Evolutionary conservation across 1,140 invertebrate genomes (phyloP), one percentile per base, ranked within the genome.

Genomic region (Potamilus streckersoni): DNA sequence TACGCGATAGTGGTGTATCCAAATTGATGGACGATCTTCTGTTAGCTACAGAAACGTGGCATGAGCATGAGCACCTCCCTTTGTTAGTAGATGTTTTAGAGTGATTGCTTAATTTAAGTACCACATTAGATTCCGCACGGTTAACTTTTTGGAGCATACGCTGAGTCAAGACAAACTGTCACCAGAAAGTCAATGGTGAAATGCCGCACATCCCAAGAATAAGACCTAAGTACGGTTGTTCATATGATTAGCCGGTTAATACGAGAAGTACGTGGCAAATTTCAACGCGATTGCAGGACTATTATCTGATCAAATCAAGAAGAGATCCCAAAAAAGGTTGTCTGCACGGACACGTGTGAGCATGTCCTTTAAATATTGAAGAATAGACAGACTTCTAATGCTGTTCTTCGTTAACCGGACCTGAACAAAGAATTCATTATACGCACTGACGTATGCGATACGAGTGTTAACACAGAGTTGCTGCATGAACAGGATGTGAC

Each of bases 391-490:
- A 77, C 58, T 0, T 64, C 61, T 2, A 57, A 73, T 57, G 79
- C 81, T 60, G 60, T 84, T 16, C 49, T 81, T 13, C 23, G 59
- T 69, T 76, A 69, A 14, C 69, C 74, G 49, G 6, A 56, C 19
- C 56, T 60, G 13, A 61, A 17, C 20, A 27, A 62, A n/a, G 62
- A 66, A 19, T 86, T 82, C 69, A 75, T 82, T 31, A 8, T 86
- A 14, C 76, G 83, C 16, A 80, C 76, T 19, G 84, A 85, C 67
- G 82, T 74, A 20, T 76, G 74, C 63, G 77, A 82, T 23, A 19
- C 69, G 27, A 83, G 70, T 15, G 56, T 87, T 11, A 85, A 82
- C n/a, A 79, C 80, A 6, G 81, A 83, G 2, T 74, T 89, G 49
- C 78, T 74, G 5, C 87, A 88, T 73, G 68, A 64, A 31, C 62